Evolutionary conservation across 2,113 vertebrate genomes (phyloP).

Genomic region (Alligator sinensis): DNA sequence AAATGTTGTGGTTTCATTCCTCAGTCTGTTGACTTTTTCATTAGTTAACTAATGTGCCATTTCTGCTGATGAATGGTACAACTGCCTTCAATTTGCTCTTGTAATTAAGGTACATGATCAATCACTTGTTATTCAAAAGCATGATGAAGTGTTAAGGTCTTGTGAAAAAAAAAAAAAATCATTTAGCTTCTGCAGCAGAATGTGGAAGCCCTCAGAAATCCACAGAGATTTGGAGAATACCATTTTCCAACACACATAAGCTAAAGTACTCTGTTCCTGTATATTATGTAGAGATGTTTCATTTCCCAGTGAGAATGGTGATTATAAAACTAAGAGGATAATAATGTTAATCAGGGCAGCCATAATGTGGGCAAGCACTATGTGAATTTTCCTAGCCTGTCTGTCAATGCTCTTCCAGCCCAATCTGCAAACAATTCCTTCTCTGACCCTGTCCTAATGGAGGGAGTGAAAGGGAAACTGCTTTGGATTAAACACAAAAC

Average conservation of each 20-base stretch:
- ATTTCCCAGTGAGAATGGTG: background rate
- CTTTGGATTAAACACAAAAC: background rate
- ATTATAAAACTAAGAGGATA: background rate
- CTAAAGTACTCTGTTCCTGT: background rate
- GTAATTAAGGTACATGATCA: conserved; percentile 60
- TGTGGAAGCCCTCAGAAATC: background rate
- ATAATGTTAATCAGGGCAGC: background rate
- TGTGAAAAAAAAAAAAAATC: background rate
- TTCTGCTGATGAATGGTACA: conserved; percentile 55
- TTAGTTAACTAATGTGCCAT: conserved; percentile 58
- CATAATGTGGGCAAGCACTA: background rate
- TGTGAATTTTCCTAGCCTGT: background rate
- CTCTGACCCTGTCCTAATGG: background rate
- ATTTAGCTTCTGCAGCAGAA: background rate
- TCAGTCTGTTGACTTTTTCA: conserved; percentile 66
- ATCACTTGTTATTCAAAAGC: conserved; percentile 51
- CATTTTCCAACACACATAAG: background rate
- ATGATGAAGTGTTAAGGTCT: conserved; percentile 33
- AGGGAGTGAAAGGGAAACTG: background rate
- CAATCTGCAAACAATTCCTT: background rate
- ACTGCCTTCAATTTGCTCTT: conserved; percentile 57
- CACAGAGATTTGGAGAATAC: conserved; percentile 14
- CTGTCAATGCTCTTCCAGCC: background rate
- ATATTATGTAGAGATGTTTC: background rate
- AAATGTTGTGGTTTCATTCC: conserved; percentile 10